Percentiles rank a stretch among this genome's conserved stretches.
These are phyloP conservation scores for Philotrypesis tridentata DNA, from an alignment of 1,140 invertebrate species.

Conservation along the genomic window DNA sequence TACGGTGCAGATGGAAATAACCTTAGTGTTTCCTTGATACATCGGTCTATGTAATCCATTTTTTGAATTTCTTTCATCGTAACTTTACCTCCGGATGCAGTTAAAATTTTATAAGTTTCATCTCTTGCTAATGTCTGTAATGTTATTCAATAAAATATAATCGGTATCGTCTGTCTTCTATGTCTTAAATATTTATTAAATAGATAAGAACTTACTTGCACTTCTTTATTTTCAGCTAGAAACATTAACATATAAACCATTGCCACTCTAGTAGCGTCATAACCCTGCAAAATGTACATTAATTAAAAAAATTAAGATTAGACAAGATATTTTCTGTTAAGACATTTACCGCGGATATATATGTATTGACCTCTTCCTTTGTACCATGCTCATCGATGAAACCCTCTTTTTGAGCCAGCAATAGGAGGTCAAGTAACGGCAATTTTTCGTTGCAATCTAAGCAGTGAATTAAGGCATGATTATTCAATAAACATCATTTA, in stretches of 20 bases:
- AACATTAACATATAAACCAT: constrained; percentile 54
- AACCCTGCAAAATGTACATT: constrained; percentile 76
- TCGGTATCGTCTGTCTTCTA: not conserved
- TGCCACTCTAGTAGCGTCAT: constrained; percentile 71
- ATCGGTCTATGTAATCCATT: constrained; percentile 75
- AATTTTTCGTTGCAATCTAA: constrained; percentile 75
- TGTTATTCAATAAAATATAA: not conserved
- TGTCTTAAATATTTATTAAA: not conserved
- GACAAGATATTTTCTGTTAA: not conserved
- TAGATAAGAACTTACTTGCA: constrained; percentile 75
- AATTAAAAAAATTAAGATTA: not conserved
- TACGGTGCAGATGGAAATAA: constrained; percentile 77
- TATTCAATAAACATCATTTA: no score
- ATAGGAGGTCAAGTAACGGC: constrained; percentile 87
- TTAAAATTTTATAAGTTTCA: constrained; percentile 53
- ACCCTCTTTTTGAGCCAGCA: constrained; percentile 76
- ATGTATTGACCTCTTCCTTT: constrained; percentile 88
- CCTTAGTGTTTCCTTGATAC: constrained; percentile 78
- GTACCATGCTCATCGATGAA: constrained; percentile 79
- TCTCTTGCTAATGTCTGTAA: constrained; percentile 51
- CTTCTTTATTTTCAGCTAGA: not conserved
- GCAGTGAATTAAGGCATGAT: no score
- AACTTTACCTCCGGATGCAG: constrained; percentile 51
- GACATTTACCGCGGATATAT: constrained; percentile 83
- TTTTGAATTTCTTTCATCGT: constrained; percentile 48